These are phyloP conservation scores for Ornithoptera priamus DNA, from an alignment of 2,888 invertebrate genomes.

Conservation along the genomic window DNA sequence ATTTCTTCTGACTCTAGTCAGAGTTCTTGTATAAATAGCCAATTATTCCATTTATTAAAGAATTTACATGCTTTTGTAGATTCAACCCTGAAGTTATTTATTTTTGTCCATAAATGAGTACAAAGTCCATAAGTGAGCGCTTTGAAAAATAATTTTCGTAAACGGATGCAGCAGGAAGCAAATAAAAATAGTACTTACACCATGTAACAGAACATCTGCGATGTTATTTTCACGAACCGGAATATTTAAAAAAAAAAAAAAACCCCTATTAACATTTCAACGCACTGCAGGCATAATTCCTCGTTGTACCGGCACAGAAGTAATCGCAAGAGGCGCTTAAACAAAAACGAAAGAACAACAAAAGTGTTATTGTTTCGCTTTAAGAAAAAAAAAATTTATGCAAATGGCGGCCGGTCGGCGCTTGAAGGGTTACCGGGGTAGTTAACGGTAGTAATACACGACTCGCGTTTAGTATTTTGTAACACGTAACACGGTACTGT, in stretches of 20 bases:
- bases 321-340: slow-evolving; percentile 54
- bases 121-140: no score
- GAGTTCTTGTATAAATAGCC: no score
- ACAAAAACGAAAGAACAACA: slow-evolving; percentile 51
- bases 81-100: no score
- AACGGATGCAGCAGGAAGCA: not conserved
- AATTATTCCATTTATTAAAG: no score
- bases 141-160: not conserved
- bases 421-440: slow-evolving; percentile 38
- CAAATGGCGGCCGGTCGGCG: slow-evolving; percentile 47
- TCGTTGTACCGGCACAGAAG: slow-evolving; percentile 54
- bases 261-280: slow-evolving; percentile 64
- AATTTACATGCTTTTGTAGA: no score
- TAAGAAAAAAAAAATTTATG: slow-evolving; percentile 59
- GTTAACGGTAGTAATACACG: slow-evolving; percentile 40
- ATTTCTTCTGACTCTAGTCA: no score
- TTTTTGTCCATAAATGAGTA: no score
- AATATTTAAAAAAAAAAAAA: slow-evolving; percentile 60
- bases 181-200: slow-evolving; percentile 11
- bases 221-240: slow-evolving; percentile 20
- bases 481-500: not conserved
- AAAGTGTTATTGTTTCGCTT: slow-evolving; percentile 40
- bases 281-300: slow-evolving; percentile 58
- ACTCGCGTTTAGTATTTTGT: slow-evolving; percentile 33
- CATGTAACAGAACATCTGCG: slow-evolving; percentile 34